These are phyloP conservation scores for Tenthredo mesomela DNA, from an alignment of 2,888 invertebrate genomes.

Conservation along the genomic window DNA sequence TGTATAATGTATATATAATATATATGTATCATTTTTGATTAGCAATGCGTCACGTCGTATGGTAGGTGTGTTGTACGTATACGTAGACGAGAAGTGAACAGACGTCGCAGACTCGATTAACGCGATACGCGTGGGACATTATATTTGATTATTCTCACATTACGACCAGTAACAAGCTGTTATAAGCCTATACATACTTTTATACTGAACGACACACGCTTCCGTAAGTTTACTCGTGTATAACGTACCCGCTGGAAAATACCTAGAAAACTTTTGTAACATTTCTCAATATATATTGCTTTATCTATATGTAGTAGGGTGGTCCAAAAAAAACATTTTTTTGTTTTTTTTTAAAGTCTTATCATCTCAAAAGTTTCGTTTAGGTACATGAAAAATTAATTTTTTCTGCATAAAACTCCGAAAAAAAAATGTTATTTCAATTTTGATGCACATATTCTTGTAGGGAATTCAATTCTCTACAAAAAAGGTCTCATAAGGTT, in stretches of 20 bases:
- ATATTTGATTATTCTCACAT: background rate
- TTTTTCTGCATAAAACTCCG: too few species aligned
- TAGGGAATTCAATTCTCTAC: too few species aligned
- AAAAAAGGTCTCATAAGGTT: too few species aligned
- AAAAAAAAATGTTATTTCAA: too few species aligned
- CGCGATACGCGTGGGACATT: slow-evolving; percentile 3
- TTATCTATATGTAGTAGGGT: too few species aligned
- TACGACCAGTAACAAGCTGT: background rate
- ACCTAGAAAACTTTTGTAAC: background rate
- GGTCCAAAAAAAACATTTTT: too few species aligned
- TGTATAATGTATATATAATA: too few species aligned
- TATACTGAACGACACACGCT: background rate
- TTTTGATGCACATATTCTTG: too few species aligned
- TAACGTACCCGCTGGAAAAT: background rate
- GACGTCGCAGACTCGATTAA: background rate
- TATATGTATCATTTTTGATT: background rate
- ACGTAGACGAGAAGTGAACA: background rate
- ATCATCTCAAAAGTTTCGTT: too few species aligned
- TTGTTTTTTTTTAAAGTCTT: too few species aligned
- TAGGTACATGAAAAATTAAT: too few species aligned
- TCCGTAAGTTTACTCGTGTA: background rate
- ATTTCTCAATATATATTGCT: background rate
- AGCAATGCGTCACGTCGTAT: background rate
- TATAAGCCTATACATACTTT: background rate
- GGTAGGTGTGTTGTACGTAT: background rate